These are phyloP conservation scores for Hirudo medicinalis DNA, from an alignment of 1,140 invertebrate genomes.

Conservation along the genomic window DNA sequence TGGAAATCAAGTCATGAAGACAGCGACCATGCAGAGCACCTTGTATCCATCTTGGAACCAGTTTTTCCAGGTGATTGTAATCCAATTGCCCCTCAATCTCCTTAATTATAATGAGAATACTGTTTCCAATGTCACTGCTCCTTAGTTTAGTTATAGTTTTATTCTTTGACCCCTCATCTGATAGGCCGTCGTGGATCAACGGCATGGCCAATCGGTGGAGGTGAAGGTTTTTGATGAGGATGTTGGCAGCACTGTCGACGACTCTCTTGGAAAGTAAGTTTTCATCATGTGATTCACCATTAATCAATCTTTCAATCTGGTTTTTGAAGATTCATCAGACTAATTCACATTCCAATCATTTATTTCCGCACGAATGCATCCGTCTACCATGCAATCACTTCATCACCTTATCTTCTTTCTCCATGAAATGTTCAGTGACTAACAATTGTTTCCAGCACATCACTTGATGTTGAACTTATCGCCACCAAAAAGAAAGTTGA, in stretches of 20 bases:
- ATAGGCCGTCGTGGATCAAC: constrained; percentile 41
- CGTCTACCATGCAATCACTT: too few species aligned
- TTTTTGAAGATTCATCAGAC: too few species aligned
- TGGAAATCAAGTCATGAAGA: constrained; percentile 73
- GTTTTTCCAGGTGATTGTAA: constrained; percentile 33
- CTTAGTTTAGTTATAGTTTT: not conserved
- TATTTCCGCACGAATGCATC: too few species aligned
- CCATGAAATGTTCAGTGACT: too few species aligned
- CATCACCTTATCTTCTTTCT: too few species aligned
- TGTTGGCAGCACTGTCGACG: constrained; percentile 56
- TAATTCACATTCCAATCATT: too few species aligned
- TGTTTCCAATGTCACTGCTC: not conserved
- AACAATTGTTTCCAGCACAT: constrained; percentile 6
- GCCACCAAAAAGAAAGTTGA: constrained; percentile 8
- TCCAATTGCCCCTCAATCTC: too few species aligned
- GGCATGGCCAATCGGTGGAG: constrained; percentile 59
- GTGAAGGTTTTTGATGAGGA: constrained; percentile 71
- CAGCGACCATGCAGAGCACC: constrained; percentile 74
- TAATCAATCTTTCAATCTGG: too few species aligned
- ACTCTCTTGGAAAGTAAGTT: constrained; percentile 34
- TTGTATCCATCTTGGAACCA: constrained; percentile 73
- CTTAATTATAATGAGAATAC: too few species aligned
- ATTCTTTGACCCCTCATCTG: not conserved
- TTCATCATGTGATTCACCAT: not conserved
- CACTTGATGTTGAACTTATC: constrained; percentile 20